Base-by-base conservation (phyloP, 1,140 invertebrate genomes). In the Adoxophyes honmai region DNA sequence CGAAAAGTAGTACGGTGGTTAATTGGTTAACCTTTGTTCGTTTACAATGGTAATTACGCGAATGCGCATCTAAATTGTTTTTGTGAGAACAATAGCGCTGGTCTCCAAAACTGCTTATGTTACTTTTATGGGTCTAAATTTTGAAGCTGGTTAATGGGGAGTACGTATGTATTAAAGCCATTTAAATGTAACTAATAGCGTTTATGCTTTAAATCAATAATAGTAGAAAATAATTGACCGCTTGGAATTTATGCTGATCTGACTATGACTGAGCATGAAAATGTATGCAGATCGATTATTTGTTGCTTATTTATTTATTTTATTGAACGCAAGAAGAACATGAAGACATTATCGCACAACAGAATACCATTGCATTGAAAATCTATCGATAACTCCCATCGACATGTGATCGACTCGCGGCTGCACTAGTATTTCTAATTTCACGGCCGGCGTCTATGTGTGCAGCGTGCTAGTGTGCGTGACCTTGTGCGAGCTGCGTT, bases 361-460 rank as follows among this genome's bases (percentile, higher is more conserved):
- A n/a, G n/a, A n/a, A n/a, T 72, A 59, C 60, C 60, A 66, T 70
- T 48, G 8, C 14, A 18, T 35, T 15, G 16, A 37, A 53, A 57
- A 63, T 60, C 18, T 55, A 67, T 70, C 66, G 66, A 73, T 36
- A 65, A 36, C 10, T 38, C 11, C 62, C 21, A 28, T 28, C 21
- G 21, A 28, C 21, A 28, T 28, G 39, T 39, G 57, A 69, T 73
- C 72, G 70, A 70, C 53, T 55, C 51, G 16, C 15, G 36, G 34
- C 78, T 62, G 64, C 81, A 75, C 81, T 82, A 79, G n/a, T 79
- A 78, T 85, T 84, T 87, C 84, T 87, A 87, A 87, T 83, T 83
- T 85, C 80, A 87, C 77, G 84, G 82, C 62, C 80, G 70, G 35
- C 14, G 28, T 70, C 68, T 77, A 73, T 80, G 81, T 83, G 70